A percentile compares a stretch with the other conserved stretches of the same genome.
phyloP scores from a whole-genome alignment of 2,888 invertebrate genomes.

The Drosophila seclusa region DNA sequence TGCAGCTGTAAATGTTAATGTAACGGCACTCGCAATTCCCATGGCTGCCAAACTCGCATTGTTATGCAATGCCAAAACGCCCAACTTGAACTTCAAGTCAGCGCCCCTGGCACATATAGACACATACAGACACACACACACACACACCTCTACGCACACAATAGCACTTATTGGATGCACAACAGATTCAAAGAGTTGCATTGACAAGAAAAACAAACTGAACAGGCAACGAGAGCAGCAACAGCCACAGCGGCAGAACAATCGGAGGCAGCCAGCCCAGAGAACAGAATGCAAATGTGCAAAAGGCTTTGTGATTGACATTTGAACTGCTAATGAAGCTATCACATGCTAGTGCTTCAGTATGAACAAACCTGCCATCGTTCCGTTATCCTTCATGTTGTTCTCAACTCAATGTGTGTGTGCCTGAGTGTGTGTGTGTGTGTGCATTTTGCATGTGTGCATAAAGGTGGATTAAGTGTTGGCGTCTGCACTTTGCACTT shows the following conservation, averaged over 20 bases:
- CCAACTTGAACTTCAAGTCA: conserved; percentile 6
- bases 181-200: conserved; percentile 13
- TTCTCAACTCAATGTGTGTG: background rate
- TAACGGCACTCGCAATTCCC: conserved; percentile 5
- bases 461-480: conserved; percentile 7
- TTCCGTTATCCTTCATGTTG: conserved; percentile 2
- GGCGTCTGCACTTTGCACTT: conserved; percentile 58
- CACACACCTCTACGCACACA: background rate
- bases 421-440: background rate
- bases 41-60: background rate
- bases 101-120: background rate
- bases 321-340: conserved; percentile 64
- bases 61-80: conserved; percentile 2
- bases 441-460: background rate
- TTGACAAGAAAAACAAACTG: conserved; percentile 4
- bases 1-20: background rate
- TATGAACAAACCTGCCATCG: conserved; percentile 20
- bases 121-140: background rate
- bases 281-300: conserved; percentile 27
- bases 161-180: conserved; percentile 3
- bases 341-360: conserved; percentile 41
- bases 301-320: conserved; percentile 50
- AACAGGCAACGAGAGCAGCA: background rate
- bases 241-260: background rate
- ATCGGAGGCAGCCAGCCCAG: background rate